phyloP scores from a whole-genome alignment of 2,113 vertebrate genomes.

The Pipra filicauda region DNA sequence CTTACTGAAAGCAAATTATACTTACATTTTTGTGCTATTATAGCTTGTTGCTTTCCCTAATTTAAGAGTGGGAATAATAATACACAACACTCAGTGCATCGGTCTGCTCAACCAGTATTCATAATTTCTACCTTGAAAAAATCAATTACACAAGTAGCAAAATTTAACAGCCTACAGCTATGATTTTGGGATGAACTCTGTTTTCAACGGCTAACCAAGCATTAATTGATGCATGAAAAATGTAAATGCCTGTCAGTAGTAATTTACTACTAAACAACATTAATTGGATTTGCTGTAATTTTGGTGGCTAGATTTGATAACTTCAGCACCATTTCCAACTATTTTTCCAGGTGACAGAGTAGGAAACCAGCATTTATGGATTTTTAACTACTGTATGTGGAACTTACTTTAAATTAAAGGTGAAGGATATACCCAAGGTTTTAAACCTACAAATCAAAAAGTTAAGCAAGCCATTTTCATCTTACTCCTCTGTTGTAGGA shows the following conservation, averaged over 20 bases:
- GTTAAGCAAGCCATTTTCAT: neutral
- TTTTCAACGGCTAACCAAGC: conserved; percentile 53
- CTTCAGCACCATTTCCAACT: conserved; percentile 34
- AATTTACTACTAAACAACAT: conserved; percentile 54
- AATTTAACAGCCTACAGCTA: conserved; percentile 46
- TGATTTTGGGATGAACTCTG: conserved; percentile 58
- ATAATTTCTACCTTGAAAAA: conserved; percentile 46
- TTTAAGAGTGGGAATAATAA: conserved; percentile 25
- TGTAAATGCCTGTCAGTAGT: conserved; percentile 59
- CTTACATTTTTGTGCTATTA: neutral
- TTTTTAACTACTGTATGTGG: neutral
- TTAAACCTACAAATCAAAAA: neutral
- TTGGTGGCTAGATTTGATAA: conserved; percentile 51
- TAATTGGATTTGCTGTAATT: conserved; percentile 51
- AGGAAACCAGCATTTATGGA: neutral
- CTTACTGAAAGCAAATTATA: conserved; percentile 3
- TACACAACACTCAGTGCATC: neutral
- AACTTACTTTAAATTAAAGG: neutral
- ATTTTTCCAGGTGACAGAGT: conserved; percentile 33
- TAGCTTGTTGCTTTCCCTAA: neutral
- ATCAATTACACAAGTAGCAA: conserved; percentile 52
- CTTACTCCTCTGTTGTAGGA: neutral
- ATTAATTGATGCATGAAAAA: conserved; percentile 58
- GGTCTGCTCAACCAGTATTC: neutral
- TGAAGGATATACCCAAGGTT: neutral